Evolutionary conservation across 1,140 invertebrate genomes (phyloP).

Genomic region (Gryon sp.): DNA sequence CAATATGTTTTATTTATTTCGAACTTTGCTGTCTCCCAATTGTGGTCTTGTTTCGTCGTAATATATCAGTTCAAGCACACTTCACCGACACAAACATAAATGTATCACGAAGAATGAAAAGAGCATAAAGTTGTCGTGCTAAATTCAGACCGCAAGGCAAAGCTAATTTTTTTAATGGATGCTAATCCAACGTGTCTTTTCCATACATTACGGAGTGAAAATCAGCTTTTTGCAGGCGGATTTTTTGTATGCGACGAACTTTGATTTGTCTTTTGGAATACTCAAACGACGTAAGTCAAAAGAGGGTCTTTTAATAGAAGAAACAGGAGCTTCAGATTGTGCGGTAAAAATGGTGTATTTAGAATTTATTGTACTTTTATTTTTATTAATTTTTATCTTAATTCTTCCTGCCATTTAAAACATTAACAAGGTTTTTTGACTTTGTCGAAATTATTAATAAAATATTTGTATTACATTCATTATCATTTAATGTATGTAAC

Average conservation of each 20-base stretch:
- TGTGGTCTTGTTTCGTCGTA: slow-evolving; percentile 53
- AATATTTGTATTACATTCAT: too few species aligned
- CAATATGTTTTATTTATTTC: slow-evolving; percentile 75
- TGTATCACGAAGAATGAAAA: background rate
- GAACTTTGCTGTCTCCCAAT: slow-evolving; percentile 52
- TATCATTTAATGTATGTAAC: too few species aligned
- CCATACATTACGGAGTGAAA: slow-evolving; percentile 44
- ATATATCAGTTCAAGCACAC: slow-evolving; percentile 54
- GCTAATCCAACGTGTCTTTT: slow-evolving; percentile 52
- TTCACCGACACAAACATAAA: slow-evolving; percentile 14
- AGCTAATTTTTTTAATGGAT: slow-evolving; percentile 60
- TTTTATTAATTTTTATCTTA: too few species aligned
- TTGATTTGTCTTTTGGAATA: slow-evolving; percentile 30
- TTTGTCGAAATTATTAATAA: too few species aligned
- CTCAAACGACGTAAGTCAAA: slow-evolving; percentile 9
- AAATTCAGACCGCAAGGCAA: slow-evolving; percentile 36
- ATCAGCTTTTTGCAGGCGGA: slow-evolving; percentile 23
- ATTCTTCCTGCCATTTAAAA: too few species aligned
- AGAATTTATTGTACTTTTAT: too few species aligned
- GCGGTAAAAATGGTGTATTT: background rate
- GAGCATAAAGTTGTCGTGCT: slow-evolving; percentile 31
- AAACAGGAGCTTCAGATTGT: background rate
- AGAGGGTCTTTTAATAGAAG: slow-evolving; percentile 32
- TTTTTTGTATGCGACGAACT: slow-evolving; percentile 33
- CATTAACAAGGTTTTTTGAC: too few species aligned